These are phyloP conservation scores for Oreochromis mossambicus DNA, from an alignment of 2,797 vertebrate genomes.

Conservation along the genomic window DNA sequence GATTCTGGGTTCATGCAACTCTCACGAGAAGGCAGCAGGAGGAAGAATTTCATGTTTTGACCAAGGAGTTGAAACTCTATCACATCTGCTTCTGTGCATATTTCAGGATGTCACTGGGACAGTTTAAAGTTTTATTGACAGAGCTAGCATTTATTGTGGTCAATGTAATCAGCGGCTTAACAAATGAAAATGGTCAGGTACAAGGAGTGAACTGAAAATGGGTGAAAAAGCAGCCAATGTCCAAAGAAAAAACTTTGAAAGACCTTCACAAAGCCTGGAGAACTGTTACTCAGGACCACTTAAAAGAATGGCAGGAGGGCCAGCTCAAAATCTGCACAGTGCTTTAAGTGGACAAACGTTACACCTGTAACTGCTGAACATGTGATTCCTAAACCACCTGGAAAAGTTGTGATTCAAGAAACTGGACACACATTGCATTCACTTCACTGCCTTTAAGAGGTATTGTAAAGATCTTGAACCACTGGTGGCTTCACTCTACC, in stretches of 20 bases:
- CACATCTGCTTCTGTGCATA: background rate
- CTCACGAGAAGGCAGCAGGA: background rate
- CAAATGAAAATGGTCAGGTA: background rate
- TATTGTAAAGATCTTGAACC: background rate
- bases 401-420: background rate
- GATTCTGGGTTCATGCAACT: background rate
- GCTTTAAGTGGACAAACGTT: background rate
- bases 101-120: background rate
- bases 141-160: background rate
- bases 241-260: background rate
- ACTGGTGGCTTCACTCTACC: background rate
- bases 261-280: background rate
- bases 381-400: background rate
- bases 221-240: background rate
- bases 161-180: background rate
- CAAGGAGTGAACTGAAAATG: background rate
- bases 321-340: background rate
- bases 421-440: background rate
- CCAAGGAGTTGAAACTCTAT: background rate
- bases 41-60: background rate
- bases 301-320: background rate
- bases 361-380: background rate
- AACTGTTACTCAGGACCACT: background rate
- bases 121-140: fast-evolving
- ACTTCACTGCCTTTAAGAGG: background rate